phyloP scores from a whole-genome alignment of 2,888 invertebrate species.

The Agelastica alni region DNA sequence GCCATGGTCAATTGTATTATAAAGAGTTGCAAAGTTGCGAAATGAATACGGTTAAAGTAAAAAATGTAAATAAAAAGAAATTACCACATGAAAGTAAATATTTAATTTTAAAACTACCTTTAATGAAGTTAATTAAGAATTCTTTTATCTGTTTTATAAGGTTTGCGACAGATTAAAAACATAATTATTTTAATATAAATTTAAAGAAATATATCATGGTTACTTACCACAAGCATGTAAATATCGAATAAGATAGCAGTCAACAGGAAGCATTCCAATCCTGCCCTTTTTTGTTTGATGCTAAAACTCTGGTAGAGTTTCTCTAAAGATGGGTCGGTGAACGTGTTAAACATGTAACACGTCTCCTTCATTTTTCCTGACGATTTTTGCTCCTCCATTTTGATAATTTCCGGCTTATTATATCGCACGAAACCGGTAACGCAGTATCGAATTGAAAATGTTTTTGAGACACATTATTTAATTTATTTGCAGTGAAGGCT shows the following conservation, averaged over 20 bases:
- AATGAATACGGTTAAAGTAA: too few species aligned
- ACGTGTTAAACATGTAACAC: constrained; percentile 55
- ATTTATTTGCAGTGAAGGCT: not conserved
- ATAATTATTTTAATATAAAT: too few species aligned
- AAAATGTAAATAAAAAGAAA: too few species aligned
- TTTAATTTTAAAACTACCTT: too few species aligned
- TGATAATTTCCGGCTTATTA: constrained; percentile 9
- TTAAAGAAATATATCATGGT: too few species aligned
- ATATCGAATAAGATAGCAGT: constrained; percentile 69
- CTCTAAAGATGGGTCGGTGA: constrained; percentile 68
- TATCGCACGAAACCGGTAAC: constrained; percentile 1
- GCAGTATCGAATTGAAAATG: not conserved
- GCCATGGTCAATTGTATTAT: too few species aligned
- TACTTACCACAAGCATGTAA: constrained; percentile 64
- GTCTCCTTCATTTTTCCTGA: constrained; percentile 48
- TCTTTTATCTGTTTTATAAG: too few species aligned
- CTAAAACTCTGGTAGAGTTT: constrained; percentile 73
- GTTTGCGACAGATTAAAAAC: too few species aligned
- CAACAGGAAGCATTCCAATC: constrained; percentile 70
- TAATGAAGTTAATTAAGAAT: too few species aligned
- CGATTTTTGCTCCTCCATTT: constrained; percentile 50
- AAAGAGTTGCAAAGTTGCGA: too few species aligned
- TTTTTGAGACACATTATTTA: constrained; percentile 10
- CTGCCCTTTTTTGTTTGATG: constrained; percentile 71
- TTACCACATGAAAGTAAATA: too few species aligned